These are phyloP conservation scores for Cettia cetti DNA, from an alignment of 2,113 vertebrate genomes.

Conservation along the genomic window DNA sequence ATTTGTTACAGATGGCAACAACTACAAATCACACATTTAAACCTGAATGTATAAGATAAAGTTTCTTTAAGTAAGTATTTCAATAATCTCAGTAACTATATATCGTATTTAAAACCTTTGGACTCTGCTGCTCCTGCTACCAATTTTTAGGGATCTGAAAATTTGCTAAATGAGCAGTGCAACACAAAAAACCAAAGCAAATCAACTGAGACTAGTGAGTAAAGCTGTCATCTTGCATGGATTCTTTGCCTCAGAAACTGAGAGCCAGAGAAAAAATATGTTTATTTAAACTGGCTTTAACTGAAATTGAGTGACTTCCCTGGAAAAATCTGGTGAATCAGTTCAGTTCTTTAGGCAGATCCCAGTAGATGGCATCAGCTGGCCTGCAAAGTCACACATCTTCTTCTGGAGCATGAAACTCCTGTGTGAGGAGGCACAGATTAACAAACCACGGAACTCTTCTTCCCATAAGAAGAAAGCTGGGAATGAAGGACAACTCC, in stretches of 20 bases:
- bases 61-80: not conserved
- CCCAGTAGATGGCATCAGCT: slow-evolving; percentile 54
- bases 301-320: not conserved
- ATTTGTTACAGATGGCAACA: not conserved
- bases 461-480: not conserved
- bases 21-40: not conserved
- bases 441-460: not conserved
- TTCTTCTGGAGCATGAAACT: not conserved
- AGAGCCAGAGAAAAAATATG: not conserved
- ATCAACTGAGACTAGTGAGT: not conserved
- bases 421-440: not conserved
- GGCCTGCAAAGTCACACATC: not conserved
- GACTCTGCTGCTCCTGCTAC: not conserved
- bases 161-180: not conserved
- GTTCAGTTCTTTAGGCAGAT: not conserved
- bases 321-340: not conserved
- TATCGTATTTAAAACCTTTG: not conserved
- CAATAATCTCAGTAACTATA: not conserved
- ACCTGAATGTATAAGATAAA: not conserved
- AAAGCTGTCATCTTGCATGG: not conserved
- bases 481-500: not conserved
- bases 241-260: not conserved
- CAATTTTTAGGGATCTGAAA: not conserved
- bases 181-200: accelerated
- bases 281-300: not conserved